Conservation (phyloP, 2,888 invertebrate genomes). For the Miltochrista miniata region DNA sequence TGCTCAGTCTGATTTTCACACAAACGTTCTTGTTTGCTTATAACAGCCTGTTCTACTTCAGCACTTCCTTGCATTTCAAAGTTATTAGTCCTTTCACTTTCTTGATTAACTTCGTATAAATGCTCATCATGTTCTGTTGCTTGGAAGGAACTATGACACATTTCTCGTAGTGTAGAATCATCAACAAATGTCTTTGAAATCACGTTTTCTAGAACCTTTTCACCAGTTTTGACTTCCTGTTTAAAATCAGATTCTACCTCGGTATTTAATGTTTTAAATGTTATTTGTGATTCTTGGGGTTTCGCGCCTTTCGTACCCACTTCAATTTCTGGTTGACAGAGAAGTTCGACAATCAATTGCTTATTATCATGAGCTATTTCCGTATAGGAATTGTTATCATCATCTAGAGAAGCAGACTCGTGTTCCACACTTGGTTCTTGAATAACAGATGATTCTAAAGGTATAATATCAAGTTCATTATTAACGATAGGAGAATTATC, state of each 20-base stretch:
- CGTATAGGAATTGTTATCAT: background rate
- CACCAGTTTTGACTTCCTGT: background rate
- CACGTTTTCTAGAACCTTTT: background rate
- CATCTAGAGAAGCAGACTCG: background rate
- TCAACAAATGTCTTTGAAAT: background rate
- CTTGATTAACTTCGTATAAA: background rate
- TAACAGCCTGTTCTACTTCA: background rate
- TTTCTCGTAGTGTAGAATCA: background rate
- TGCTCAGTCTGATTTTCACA: slow-evolving; percentile 6
- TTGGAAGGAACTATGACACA: background rate
- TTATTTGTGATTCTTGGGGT: background rate
- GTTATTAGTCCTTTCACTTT: slow-evolving; percentile 2
- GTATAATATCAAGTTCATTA: slow-evolving; percentile 10
- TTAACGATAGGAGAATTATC: slow-evolving; percentile 13
- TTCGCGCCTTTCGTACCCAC: background rate
- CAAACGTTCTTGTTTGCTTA: slow-evolving; percentile 10
- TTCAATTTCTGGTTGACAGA: slow-evolving; percentile 5
- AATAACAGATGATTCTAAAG: slow-evolving; percentile 7
- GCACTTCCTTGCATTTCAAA: background rate
- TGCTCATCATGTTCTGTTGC: background rate
- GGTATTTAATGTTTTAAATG: background rate
- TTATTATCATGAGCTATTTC: background rate
- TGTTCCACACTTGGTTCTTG: background rate
- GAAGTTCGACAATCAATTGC: slow-evolving; percentile 13
- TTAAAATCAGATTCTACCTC: background rate